Evolutionary conservation across 2,888 invertebrate species (phyloP).

Genomic region (Proisotoma minuta): DNA sequence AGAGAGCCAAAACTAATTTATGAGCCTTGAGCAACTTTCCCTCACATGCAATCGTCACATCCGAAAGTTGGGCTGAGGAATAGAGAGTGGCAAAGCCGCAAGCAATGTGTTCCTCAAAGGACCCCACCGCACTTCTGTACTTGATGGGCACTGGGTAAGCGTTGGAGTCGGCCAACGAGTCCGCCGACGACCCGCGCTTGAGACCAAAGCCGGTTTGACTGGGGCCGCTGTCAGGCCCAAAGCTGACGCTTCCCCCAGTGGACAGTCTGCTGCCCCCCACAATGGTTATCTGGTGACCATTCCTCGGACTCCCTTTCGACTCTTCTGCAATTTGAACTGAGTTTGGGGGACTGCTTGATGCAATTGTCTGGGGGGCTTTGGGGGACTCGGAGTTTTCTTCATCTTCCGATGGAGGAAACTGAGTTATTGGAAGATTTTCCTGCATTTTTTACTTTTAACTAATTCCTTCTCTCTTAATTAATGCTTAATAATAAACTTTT

Average conservation of each 20-base stretch:
- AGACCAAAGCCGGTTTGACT: neutral
- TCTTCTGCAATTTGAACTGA: too few relatives aligned
- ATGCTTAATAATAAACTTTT: too few relatives aligned
- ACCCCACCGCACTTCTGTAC: slow-evolving; percentile 39
- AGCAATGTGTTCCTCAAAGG: slow-evolving; percentile 41
- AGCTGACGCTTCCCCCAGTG: neutral
- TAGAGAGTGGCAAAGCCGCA: slow-evolving; percentile 37
- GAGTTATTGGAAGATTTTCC: too few relatives aligned
- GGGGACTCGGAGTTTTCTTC: too few relatives aligned
- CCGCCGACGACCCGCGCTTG: neutral
- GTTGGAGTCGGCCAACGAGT: neutral
- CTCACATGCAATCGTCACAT: slow-evolving; percentile 58
- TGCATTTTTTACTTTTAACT: too few relatives aligned
- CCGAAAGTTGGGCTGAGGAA: slow-evolving; percentile 34
- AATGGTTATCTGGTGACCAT: neutral
- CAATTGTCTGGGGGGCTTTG: too few relatives aligned
- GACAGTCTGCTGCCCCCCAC: neutral
- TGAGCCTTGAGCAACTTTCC: slow-evolving; percentile 92
- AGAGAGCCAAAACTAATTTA: slow-evolving; percentile 91
- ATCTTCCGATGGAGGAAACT: too few relatives aligned
- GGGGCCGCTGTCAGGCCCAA: neutral
- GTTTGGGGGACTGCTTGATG: too few relatives aligned
- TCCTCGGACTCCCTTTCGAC: neutral
- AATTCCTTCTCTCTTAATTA: too few relatives aligned
- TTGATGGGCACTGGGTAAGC: neutral